Evolutionary conservation across 2,888 invertebrate genomes (phyloP).

Genomic region (Euplagia quadripunctaria): DNA sequence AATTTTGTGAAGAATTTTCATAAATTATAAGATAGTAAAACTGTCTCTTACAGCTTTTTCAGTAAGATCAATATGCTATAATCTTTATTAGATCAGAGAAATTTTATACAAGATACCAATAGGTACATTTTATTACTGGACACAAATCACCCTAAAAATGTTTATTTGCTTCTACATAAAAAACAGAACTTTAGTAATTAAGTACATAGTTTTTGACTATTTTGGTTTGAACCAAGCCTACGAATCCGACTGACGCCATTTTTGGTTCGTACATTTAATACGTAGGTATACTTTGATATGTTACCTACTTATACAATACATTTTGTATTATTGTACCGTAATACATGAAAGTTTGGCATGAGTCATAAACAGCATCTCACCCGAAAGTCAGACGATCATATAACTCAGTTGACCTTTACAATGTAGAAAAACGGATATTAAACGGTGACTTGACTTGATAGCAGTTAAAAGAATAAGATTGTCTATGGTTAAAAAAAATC

Average conservation of each 20-base stretch:
- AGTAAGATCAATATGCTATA: too few relatives aligned
- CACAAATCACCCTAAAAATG: too few relatives aligned
- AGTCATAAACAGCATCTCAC: not conserved
- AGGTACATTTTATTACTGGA: too few relatives aligned
- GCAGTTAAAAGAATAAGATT: not conserved
- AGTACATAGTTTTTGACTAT: too few relatives aligned
- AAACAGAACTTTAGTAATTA: too few relatives aligned
- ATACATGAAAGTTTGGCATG: not conserved
- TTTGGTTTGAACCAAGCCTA: not conserved
- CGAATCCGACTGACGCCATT: not conserved
- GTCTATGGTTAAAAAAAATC: not conserved
- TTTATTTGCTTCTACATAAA: too few relatives aligned
- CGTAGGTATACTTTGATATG: not conserved
- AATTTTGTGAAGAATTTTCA: too few relatives aligned
- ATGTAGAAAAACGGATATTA: not conserved
- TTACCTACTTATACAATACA: not conserved
- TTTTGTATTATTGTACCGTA: not conserved
- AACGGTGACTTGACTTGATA: not conserved
- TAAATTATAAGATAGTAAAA: too few relatives aligned
- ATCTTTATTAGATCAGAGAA: too few relatives aligned
- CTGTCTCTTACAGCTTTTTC: too few relatives aligned
- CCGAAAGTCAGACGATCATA: not conserved
- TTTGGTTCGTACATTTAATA: not conserved
- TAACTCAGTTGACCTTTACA: not conserved
- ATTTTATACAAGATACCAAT: too few relatives aligned